Evolutionary conservation across 2,113 vertebrate genomes (phyloP).

Genomic region (Hoplias malabaricus): DNA sequence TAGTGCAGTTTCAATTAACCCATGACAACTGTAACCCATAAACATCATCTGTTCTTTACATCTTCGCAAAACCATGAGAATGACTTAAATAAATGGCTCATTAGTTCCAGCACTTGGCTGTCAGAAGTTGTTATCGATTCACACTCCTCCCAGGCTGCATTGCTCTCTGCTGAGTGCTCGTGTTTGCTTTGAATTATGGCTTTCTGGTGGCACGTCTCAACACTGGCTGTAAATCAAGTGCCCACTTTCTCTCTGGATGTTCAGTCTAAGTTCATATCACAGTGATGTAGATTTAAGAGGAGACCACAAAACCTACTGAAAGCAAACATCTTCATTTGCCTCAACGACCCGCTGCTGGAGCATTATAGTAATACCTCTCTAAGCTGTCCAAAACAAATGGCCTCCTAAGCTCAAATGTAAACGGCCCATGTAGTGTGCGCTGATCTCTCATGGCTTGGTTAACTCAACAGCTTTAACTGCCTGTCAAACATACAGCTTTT

Average conservation of each 20-base stretch:
- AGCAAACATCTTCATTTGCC: slow-evolving; percentile 31
- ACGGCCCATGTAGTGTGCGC: slow-evolving; percentile 31
- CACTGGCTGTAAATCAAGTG: slow-evolving; percentile 34
- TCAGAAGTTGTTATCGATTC: slow-evolving; percentile 69
- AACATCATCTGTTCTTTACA: slow-evolving; percentile 54
- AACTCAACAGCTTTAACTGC: slow-evolving; percentile 14
- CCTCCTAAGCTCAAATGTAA: slow-evolving; percentile 50
- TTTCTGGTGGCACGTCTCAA: slow-evolving; percentile 45
- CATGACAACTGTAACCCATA: slow-evolving; percentile 65
- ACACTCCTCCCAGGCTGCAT: slow-evolving; percentile 52
- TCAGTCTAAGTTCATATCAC: slow-evolving; percentile 25
- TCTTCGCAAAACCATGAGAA: slow-evolving; percentile 60
- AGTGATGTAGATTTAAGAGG: slow-evolving; percentile 42
- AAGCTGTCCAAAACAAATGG: slow-evolving; percentile 53
- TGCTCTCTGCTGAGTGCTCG: slow-evolving; percentile 58
- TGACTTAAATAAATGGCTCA: slow-evolving; percentile 69
- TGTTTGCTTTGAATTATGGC: slow-evolving; percentile 70
- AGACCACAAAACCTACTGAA: slow-evolving; percentile 19
- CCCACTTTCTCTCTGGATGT: slow-evolving; percentile 22
- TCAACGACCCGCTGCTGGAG: slow-evolving; percentile 38
- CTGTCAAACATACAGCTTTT: slow-evolving; percentile 18
- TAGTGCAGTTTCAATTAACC: slow-evolving; percentile 71
- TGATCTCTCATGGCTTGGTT: slow-evolving; percentile 10
- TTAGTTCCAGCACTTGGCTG: slow-evolving; percentile 70
- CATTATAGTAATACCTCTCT: slow-evolving; percentile 39